Evolutionary conservation across 2,113 vertebrate species (phyloP), one percentile per base, ranked within the genome.

Genomic region (Carassius carassius): DNA sequence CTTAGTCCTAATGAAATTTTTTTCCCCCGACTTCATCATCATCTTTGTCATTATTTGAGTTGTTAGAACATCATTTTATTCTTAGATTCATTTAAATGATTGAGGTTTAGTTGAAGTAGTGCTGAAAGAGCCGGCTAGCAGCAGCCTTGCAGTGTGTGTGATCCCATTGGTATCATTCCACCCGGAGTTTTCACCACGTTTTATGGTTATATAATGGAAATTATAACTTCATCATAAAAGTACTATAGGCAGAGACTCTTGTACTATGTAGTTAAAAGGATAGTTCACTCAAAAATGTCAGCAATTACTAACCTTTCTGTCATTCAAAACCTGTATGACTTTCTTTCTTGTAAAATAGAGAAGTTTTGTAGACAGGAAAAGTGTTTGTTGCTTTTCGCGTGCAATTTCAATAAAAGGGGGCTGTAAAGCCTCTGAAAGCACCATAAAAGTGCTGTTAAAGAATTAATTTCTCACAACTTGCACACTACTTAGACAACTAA

Each of bases 121-220:
- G 35, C 21, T 23, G 7, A 17, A 78, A n/a, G 35, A 25, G 21
- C 16, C 5, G 14, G 77, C 56, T 63, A 58, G 44, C 77, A 63
- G 35, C 35, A 63, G 56, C 12, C 3, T 3, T 25, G 4, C 32
- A 79, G 77, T 37, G 29, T 78, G 29, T 78, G 75, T 4, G 5
- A n/a, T 37, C 32, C 54, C 54, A 78, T 23, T 0, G 3, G 54
- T 58, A n/a, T 78, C 51, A 3, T 37, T 78, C 54, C 54, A 78
- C 32, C 51, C 23, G 11, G 77, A 62, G 35, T 44, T 41, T 58
- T 44, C 58, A 62, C 21, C 21, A 63, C 14, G 13, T 41, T 63
- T 62, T 62, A 79, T 79, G 77, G 21, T 79, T 79, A 44, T 79
- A 54, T 62, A 37, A 62, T 62, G 56, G 35, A 44, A 78, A 78